Conservation (phyloP, 2,113 vertebrate species). For the Oxyruncus cristatus region DNA sequence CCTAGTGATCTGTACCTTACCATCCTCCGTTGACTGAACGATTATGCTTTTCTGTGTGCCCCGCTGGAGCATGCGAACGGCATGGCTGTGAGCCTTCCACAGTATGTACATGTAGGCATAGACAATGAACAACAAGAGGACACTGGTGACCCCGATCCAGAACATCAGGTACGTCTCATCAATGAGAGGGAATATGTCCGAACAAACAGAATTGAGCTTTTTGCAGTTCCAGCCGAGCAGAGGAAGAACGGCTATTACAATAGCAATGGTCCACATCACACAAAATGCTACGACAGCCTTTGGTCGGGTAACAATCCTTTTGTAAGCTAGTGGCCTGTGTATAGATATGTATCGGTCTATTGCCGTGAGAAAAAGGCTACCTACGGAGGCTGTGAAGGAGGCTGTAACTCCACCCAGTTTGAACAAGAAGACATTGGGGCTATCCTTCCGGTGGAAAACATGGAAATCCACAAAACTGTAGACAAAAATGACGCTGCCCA, state of each 20-base stretch:
- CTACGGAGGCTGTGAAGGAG: conserved; percentile 95
- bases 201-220: conserved; percentile 91
- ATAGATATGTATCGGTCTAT: conserved; percentile 99
- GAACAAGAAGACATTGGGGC: conserved; percentile 94
- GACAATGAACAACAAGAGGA: conserved; percentile 94
- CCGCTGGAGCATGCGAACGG: conserved; percentile 94
- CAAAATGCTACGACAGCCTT: conserved; percentile 98
- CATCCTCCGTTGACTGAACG: conserved; percentile 90
- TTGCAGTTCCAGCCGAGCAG: conserved; percentile 99
- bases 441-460: conserved; percentile 96
- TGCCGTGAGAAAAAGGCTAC: conserved; percentile 97
- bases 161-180: conserved; percentile 97
- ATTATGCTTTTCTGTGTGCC: conserved; percentile 97
- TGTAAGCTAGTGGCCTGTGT: conserved; percentile 92
- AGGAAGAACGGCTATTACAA: conserved; percentile 93
- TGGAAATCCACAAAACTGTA: conserved; percentile 99
- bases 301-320: conserved; percentile 95
- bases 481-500: conserved; percentile 97
- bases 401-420: conserved; percentile 97
- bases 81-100: conserved; percentile 97
- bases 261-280: conserved; percentile 97
- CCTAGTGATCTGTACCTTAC: conserved; percentile 92
- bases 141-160: conserved; percentile 95
- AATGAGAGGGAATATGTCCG: conserved; percentile 97
- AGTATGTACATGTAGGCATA: conserved; percentile 99